Base-by-base conservation (phyloP, 2,888 invertebrate species). In the Lycophotia porphyrea region DNA sequence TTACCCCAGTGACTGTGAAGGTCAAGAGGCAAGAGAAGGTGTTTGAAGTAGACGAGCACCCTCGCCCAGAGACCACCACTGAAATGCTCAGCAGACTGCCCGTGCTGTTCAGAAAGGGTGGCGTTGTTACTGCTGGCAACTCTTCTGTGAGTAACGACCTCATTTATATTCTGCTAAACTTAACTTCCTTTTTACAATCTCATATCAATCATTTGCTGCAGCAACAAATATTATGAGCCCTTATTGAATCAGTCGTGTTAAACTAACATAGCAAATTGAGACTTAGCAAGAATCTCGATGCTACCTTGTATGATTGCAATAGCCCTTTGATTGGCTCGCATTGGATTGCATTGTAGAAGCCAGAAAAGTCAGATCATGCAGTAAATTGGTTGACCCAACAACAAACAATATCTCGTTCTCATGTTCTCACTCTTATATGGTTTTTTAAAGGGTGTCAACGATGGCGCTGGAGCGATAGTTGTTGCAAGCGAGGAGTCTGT, bases 111-210 rank as follows among this genome's bases (percentile, higher is more conserved):
- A 98, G 99, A 91, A 99, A 99, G 93, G 98, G 98, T 80, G 99
- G 99, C 44, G 97, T 98, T 9, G 99, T 99, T 5, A 99, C 99
- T n/a, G 99, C 99, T 82, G 99, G 99, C 55, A 98, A 98, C 88
- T 99, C 99, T 74, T 99, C 99, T 97, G 98, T 98, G 91, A 92
- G 91, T 47, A 9, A 52, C 52, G 52, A 52, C 27, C 39, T 42
- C 11, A 42, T 21, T 27, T 36, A n/a, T 11, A 27, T n/a, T 9
- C 24, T 60, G 13, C 21, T 68, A 39, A 27, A 27, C 15, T 24
- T 9, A 1, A 18, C 21, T 36, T n/a, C 15, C 9, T 11, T 52
- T n/a, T 11, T 11, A 11, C 11, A 52, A 52, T 52, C 11, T n/a
- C 11, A 15, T 9, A 31, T 18, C n/a, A 47, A 64, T 47, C 44